Conservation (phyloP, 1,140 invertebrate species). For the Drosophila carrolli region DNA sequence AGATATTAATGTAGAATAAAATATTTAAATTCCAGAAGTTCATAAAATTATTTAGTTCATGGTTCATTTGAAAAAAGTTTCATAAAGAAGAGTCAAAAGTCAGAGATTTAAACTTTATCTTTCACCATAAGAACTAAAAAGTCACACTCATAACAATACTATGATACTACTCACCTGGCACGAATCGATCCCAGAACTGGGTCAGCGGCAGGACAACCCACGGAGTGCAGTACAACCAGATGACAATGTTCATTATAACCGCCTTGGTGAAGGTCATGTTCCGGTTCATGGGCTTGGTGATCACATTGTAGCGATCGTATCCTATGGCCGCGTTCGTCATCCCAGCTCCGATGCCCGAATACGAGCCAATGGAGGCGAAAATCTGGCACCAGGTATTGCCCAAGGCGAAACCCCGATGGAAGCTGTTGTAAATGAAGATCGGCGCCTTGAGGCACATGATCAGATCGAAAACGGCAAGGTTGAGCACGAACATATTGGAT, state of each 20-base stretch:
- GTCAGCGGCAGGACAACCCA: constrained; percentile 92
- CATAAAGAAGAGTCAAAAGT: no score
- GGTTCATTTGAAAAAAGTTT: no score
- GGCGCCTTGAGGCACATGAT: constrained; percentile 95
- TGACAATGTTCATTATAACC: constrained; percentile 89
- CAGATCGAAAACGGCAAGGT: constrained; percentile 94
- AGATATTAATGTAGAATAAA: no score
- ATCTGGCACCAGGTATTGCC: constrained; percentile 91
- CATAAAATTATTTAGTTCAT: no score
- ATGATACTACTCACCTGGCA: constrained; percentile 86
- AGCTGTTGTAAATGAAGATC: constrained; percentile 94
- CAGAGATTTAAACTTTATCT: no score
- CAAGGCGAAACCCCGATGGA: constrained; percentile 90
- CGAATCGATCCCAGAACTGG: constrained; percentile 92
- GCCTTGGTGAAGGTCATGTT: constrained; percentile 91
- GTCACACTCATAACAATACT: no score
- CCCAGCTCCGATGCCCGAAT: constrained; percentile 91
- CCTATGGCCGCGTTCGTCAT: constrained; percentile 89
- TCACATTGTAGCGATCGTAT: constrained; percentile 88
- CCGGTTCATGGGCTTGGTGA: constrained; percentile 92
- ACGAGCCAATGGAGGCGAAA: constrained; percentile 90
- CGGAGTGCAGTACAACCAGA: constrained; percentile 92
- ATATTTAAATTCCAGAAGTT: no score
- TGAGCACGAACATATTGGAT: constrained; percentile 95
- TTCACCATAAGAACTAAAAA: no score